Percentiles rank a stretch among this genome's conserved stretches.
These are phyloP conservation scores for Sebastes dallii DNA, from an alignment of 2,797 vertebrate species.

Conservation along the genomic window DNA sequence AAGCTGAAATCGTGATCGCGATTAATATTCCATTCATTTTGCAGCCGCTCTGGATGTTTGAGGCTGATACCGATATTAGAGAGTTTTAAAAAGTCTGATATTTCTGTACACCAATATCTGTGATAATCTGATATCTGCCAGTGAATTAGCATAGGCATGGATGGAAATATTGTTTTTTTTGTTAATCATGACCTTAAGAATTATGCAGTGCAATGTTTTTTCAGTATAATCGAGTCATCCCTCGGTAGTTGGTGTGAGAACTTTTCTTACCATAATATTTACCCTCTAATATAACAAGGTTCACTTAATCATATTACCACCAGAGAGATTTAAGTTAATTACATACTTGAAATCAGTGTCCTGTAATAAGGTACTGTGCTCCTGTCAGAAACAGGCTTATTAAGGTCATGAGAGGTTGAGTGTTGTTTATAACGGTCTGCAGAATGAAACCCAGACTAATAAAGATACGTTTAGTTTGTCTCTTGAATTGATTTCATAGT, in stretches of 20 bases:
- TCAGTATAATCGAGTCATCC: not conserved
- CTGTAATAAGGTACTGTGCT: not conserved
- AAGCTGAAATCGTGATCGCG: too few relatives aligned
- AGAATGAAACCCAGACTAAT: conserved; percentile 35
- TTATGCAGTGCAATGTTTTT: not conserved
- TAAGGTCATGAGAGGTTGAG: not conserved
- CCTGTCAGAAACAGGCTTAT: not conserved
- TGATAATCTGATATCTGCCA: not conserved
- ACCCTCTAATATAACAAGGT: not conserved
- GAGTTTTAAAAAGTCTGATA: not conserved
- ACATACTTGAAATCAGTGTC: not conserved
- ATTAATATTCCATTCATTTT: too few relatives aligned
- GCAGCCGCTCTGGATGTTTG: too few relatives aligned
- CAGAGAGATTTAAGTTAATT: not conserved
- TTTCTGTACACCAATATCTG: not conserved
- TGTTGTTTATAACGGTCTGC: not conserved
- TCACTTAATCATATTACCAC: not conserved
- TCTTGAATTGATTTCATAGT: conserved; percentile 20
- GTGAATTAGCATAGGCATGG: not conserved
- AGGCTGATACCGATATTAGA: not conserved
- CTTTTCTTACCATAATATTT: not conserved
- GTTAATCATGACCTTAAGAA: not conserved
- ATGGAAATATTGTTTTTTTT: not conserved
- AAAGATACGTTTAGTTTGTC: conserved; percentile 29
- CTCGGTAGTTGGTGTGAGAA: not conserved